Percentiles rank a stretch among this genome's conserved stretches.
Evolutionary conservation across 2,888 invertebrate species (phyloP).

Genomic region (Glyphotaelius pellucidus): DNA sequence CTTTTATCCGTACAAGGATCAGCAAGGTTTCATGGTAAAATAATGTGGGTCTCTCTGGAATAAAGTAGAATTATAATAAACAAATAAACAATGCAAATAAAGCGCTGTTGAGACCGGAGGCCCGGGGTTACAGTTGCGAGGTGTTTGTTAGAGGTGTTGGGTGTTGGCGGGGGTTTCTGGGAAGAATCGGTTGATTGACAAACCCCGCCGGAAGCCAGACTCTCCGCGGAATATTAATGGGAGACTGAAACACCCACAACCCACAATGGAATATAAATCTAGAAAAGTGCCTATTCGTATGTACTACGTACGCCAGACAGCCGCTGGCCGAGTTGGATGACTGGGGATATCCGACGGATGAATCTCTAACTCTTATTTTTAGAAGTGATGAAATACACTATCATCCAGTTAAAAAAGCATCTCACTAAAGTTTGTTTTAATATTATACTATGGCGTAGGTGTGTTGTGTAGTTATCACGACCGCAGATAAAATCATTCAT

Average conservation of each 20-base stretch:
- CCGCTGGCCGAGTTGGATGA: not conserved
- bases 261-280: slow-evolving; percentile 48
- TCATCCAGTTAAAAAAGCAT: not conserved
- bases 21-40: not conserved
- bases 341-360: not conserved
- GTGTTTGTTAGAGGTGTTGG: not conserved
- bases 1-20: not conserved
- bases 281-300: slow-evolving; percentile 32
- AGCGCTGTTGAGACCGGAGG: not conserved
- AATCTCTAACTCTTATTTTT: not conserved
- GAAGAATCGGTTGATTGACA: slow-evolving; percentile 29
- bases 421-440: not conserved
- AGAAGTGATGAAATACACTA: slow-evolving; percentile 4
- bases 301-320: not conserved
- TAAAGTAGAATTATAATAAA: not conserved
- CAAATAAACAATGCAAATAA: not conserved
- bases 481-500: not conserved
- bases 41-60: not conserved
- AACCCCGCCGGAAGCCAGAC: slow-evolving; percentile 44
- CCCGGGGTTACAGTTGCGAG: not conserved
- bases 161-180: slow-evolving; percentile 25
- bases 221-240: slow-evolving; percentile 47
- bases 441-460: not conserved
- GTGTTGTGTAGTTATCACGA: not conserved
- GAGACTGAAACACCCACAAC: not conserved